Evolutionary conservation across 2,797 vertebrate species (phyloP).

Genomic region (Onychomys arenicola): DNA sequence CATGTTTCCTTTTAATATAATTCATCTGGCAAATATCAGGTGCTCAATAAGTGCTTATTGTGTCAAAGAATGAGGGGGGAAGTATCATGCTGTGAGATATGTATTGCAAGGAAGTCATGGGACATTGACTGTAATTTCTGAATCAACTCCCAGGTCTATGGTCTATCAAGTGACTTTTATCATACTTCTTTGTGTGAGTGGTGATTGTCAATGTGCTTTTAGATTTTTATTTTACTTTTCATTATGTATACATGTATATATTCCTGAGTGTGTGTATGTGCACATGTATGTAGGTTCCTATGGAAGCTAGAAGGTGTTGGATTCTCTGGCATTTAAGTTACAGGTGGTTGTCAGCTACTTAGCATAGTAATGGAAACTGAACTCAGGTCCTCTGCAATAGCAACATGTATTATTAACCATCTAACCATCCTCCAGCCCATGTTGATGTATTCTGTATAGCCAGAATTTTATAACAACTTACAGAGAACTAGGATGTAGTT

Average conservation of each 20-base stretch:
- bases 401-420: neutral
- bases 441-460: neutral
- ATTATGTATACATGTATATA: neutral
- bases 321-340: neutral
- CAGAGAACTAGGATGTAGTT: neutral
- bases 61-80: neutral
- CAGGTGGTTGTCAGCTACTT: neutral
- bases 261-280: neutral
- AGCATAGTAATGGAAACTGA: neutral
- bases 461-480: neutral
- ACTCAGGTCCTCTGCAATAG: neutral
- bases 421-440: neutral
- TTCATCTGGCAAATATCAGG: neutral
- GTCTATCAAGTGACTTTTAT: conserved; percentile 20
- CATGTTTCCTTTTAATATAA: neutral
- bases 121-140: neutral
- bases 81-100: neutral
- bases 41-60: conserved; percentile 8
- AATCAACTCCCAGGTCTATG: neutral
- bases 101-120: neutral
- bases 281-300: neutral
- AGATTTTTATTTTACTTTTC: neutral
- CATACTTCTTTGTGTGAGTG: neutral
- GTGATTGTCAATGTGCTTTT: neutral
- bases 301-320: neutral